Evolutionary conservation across 2,888 invertebrate species (phyloP).

Genomic region (Zhengitettix transpicula): DNA sequence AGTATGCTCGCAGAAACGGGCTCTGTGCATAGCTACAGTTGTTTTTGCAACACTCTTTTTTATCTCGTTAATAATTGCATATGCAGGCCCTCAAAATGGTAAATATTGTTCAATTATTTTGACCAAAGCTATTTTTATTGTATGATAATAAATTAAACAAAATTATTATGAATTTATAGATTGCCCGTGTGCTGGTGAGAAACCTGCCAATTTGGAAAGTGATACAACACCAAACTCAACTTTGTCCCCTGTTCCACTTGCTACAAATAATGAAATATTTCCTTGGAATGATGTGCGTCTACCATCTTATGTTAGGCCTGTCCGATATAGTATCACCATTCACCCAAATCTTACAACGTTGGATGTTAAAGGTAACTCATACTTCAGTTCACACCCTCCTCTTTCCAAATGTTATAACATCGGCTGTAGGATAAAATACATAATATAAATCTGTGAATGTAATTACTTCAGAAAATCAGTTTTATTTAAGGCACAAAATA

Average conservation of each 20-base stretch:
- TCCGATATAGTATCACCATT: conserved; percentile 73
- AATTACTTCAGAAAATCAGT: neutral
- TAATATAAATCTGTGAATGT: neutral
- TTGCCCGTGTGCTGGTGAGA: conserved; percentile 52
- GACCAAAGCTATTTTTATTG: neutral
- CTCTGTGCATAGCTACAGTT: conserved; percentile 61
- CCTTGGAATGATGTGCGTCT: conserved; percentile 63
- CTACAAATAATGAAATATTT: conserved; percentile 57
- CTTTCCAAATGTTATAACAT: neutral
- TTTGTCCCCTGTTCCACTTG: conserved; percentile 43
- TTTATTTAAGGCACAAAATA: neutral
- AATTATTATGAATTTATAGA: conserved; percentile 27
- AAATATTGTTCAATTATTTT: conserved; percentile 19
- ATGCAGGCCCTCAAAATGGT: conserved; percentile 78
- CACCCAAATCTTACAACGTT: conserved; percentile 86
- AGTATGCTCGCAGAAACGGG: conserved; percentile 73
- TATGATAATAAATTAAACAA: too few species aligned
- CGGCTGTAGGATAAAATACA: neutral
- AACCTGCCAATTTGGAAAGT: conserved; percentile 38
- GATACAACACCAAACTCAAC: conserved; percentile 34
- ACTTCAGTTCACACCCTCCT: neutral
- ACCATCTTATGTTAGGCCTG: conserved; percentile 61
- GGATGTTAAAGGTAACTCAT: conserved; percentile 61
- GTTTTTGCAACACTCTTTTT: conserved; percentile 66
- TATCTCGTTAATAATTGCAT: conserved; percentile 74